Evolutionary conservation across 2,888 invertebrate species (phyloP), one percentile per base, ranked within the genome.

Genomic region (Peribatodes rhomboidaria): DNA sequence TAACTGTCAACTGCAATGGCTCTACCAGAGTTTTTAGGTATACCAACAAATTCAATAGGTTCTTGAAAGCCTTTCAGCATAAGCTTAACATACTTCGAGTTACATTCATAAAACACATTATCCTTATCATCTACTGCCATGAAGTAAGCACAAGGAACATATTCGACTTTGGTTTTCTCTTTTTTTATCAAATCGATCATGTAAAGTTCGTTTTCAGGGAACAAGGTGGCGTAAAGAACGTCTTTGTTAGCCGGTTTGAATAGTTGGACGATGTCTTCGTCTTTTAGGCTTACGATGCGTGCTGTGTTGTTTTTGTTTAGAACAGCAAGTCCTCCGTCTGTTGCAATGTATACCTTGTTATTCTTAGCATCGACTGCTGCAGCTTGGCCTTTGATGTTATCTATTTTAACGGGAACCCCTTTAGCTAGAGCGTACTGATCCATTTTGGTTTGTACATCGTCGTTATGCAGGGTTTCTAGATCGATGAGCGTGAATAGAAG

Each of bases 11-110:
- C 72, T 0, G 86, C 66, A 0, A 93, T 76, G 0, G 91, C 91
- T 74, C 91, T 81, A 0, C 90, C 91, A 3, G 88, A 76, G 69
- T 92, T 89, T 58, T 89, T 92, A 0, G 83, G 73, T 7, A 93
- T 81, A 3, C 92, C 93, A 27, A 88, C 89, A 79, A 83, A 93
- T 49, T 92, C 92, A 41, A 93, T 82, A 0, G 93, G 87, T 44
- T 92, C 93, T 57, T 86, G 82, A 57, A 90, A 93, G 46, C 84
- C 92, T 82, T 84, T 90, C 0, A 91, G 72, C 57, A 92, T 60
- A 42, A 92, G 85, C 69, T 92, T 92, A 2, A 92, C 86, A 39
- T 92, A 92, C 56, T 92, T 92, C 0, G 92, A 89, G 77, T 92
- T 92, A 54, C 93, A 92, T 78, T 92, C 92, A 37, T 89, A 93